A percentile compares a stretch with the other conserved stretches of the same genome.
phyloP scores from a whole-genome alignment of 2,888 invertebrate genomes.

The Halictus quadricinctus region DNA sequence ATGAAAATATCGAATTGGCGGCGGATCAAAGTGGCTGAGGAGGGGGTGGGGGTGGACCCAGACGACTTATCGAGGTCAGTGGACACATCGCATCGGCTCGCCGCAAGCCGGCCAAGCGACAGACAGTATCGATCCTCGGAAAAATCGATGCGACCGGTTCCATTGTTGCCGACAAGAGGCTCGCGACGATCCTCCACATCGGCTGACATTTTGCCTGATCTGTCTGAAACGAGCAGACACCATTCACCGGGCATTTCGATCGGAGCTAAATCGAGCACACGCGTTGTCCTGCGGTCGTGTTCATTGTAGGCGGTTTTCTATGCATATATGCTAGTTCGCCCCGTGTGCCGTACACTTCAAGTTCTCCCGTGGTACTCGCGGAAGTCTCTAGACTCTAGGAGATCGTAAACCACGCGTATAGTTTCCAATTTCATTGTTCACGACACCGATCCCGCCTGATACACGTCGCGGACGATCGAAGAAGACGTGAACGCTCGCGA shows the following conservation, averaged over 20 bases:
- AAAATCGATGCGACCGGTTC: constrained; percentile 58
- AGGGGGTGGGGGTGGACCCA: neutral
- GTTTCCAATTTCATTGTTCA: constrained; percentile 59
- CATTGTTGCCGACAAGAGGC: constrained; percentile 32
- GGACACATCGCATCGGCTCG: constrained; percentile 36
- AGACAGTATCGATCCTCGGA: constrained; percentile 43
- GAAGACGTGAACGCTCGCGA: constrained; percentile 24
- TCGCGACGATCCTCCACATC: constrained; percentile 42
- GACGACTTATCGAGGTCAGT: constrained; percentile 60
- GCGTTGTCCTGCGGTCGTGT: neutral
- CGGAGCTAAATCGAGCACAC: neutral
- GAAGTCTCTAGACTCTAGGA: constrained; percentile 23
- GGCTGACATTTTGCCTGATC: constrained; percentile 26
- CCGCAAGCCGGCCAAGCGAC: constrained; percentile 37
- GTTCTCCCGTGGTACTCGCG: constrained; percentile 10
- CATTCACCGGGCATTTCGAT: constrained; percentile 24
- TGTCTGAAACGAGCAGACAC: constrained; percentile 7
- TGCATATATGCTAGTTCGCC: neutral
- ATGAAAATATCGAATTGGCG: constrained; percentile 45
- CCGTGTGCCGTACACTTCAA: neutral
- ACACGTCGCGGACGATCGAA: constrained; percentile 29
- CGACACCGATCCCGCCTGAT: constrained; percentile 12
- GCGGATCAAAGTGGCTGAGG: neutral
- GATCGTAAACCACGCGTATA: constrained; percentile 36
- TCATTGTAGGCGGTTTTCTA: constrained; percentile 18